phyloP scores from a whole-genome alignment of 1,140 invertebrate genomes.

The Lycorma delicatula region DNA sequence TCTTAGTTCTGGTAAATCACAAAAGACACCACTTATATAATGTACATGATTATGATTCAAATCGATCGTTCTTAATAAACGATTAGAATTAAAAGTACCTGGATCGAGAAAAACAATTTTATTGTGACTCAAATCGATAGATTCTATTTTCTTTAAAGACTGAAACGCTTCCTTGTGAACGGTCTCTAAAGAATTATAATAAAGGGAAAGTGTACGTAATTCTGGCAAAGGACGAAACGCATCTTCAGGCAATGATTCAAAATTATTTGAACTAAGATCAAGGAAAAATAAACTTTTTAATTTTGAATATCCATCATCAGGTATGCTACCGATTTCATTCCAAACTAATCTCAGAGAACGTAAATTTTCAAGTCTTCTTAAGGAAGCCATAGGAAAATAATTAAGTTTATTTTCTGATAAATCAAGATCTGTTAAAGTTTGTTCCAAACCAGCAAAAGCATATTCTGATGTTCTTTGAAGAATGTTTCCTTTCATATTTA shows the following conservation, averaged over 20 bases:
- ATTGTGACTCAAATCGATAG: slow-evolving; percentile 79
- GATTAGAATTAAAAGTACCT: slow-evolving; percentile 63
- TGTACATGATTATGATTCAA: slow-evolving; percentile 84
- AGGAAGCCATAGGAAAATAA: slow-evolving; percentile 66
- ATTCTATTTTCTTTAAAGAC: slow-evolving; percentile 63
- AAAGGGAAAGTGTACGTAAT: slow-evolving; percentile 68
- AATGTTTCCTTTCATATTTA: slow-evolving; percentile 76
- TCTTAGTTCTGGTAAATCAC: slow-evolving; percentile 62
- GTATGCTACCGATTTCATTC: slow-evolving; percentile 67
- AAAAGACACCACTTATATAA: slow-evolving; percentile 70
- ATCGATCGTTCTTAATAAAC: slow-evolving; percentile 68
- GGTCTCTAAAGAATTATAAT: slow-evolving; percentile 70
- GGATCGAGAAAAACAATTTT: slow-evolving; percentile 65
- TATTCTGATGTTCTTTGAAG: slow-evolving; percentile 70
- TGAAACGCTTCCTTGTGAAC: slow-evolving; percentile 69
- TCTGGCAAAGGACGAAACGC: slow-evolving; percentile 71
- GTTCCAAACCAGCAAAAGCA: slow-evolving; percentile 75
- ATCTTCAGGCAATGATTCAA: slow-evolving; percentile 60
- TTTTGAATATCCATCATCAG: slow-evolving; percentile 58
- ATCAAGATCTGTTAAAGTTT: slow-evolving; percentile 69
- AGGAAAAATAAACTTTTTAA: slow-evolving; percentile 63
- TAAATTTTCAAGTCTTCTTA: slow-evolving; percentile 64
- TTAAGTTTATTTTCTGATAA: slow-evolving; percentile 77
- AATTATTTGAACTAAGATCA: slow-evolving; percentile 80
- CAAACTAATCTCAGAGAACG: slow-evolving; percentile 65